Base-by-base conservation (phyloP, 2,888 invertebrate genomes). In the Ypsolopha sequella region DNA sequence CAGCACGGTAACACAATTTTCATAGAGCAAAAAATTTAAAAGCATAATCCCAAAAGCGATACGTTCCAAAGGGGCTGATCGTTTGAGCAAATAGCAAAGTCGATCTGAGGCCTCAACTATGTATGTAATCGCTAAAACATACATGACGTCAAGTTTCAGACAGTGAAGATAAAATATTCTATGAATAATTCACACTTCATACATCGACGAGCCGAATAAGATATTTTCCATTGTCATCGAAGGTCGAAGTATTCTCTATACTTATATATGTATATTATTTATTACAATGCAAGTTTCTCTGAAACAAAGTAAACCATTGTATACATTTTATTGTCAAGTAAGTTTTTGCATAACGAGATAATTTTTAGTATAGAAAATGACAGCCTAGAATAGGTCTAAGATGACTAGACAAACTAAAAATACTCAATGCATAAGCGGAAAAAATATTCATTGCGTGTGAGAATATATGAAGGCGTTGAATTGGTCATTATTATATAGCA, bases 141-240 rank as follows among this genome's bases (percentile, higher is more conserved):
- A 76, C 73, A 70, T 65, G 68, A 65, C 71, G 68, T 62, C 63
- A 65, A 71, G 68, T 72, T 70, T 63, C 65, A 70, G 60, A 60
- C 63, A 64, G 63, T 58, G 51, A 48, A 68, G 71, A 73, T 76
- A 77, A 80, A 73, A 80, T 80, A 80, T 79, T 77, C 77, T 66
- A 79, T 79, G 80, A 80, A 80, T 80, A 76, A 80, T 80, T 77
- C 80, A 80, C 65, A 56, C 63, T 70, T 73, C 73, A 77, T 73
- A 73, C 72, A 67, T 73, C 66, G 72, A 67, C 69, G 66, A 63
- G 61, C 66, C 63, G 76, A 72, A 77, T 72, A 66, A 68, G 70
- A 71, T 58, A 54, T 63, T 62, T 52, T 43, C 48, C 66, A 66
- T 41, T 49, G 49, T 49, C 49, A 49, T 41, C 24, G 49, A 33